Evolutionary conservation across 2,888 invertebrate species (phyloP).

Genomic region (Linhomoeus sp.): DNA sequence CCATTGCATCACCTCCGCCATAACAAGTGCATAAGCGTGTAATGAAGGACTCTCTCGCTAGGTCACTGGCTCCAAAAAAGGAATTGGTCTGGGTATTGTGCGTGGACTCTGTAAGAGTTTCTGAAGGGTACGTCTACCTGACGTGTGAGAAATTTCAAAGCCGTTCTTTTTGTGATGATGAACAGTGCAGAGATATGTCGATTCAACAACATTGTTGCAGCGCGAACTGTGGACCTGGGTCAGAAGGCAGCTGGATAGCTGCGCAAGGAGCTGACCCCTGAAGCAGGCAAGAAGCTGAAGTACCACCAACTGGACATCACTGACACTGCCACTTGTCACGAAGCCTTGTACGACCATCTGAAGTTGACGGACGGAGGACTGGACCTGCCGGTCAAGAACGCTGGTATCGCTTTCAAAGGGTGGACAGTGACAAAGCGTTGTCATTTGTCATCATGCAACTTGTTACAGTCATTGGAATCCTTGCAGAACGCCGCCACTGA

Average conservation of each 20-base stretch:
- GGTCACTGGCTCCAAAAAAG: slow-evolving; percentile 11
- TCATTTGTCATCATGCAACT: no score
- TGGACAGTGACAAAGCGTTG: slow-evolving; percentile 7
- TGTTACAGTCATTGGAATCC: no score
- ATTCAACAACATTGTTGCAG: no score
- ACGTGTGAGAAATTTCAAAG: slow-evolving; percentile 18
- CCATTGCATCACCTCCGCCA: no score
- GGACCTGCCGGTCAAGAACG: slow-evolving; percentile 54
- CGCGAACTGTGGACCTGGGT: slow-evolving; percentile 10
- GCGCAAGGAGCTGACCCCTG: neutral
- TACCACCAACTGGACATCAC: slow-evolving; percentile 17
- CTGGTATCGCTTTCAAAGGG: slow-evolving; percentile 50
- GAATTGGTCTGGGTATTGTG: slow-evolving; percentile 9
- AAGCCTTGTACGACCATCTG: slow-evolving; percentile 40
- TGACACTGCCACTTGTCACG: slow-evolving; percentile 38
- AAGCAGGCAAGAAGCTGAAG: neutral
- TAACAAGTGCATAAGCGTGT: no score
- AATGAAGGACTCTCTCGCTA: no score
- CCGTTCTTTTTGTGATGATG: neutral
- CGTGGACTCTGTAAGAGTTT: slow-evolving; percentile 21
- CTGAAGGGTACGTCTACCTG: slow-evolving; percentile 20
- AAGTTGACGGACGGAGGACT: slow-evolving; percentile 44
- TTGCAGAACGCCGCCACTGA: slow-evolving; percentile 35
- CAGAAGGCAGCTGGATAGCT: slow-evolving; percentile 5
- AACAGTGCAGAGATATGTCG: no score